Evolutionary conservation across 1,140 invertebrate species (phyloP), one percentile per base, ranked within the genome.

Genomic region (Saccostrea cuccullata): DNA sequence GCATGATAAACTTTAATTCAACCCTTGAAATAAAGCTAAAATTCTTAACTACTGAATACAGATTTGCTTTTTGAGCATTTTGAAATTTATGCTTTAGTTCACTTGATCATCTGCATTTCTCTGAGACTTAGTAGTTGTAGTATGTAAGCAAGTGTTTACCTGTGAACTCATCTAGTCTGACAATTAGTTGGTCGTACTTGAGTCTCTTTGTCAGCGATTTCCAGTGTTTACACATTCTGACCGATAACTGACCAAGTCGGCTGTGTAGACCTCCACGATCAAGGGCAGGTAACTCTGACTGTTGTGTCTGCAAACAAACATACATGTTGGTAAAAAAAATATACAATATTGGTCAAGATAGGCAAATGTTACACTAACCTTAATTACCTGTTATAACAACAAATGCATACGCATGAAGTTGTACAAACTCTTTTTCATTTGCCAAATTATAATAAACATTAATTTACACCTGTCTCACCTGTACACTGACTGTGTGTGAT

Each of bases 141-240:
- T 73, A 11, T 30, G 23, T 47, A 8, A 15, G 6, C 12, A 6
- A 0, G 4, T 36, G 15, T 30, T 40, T 86, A 92, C 90, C 89
- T 67, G 91, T 92, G 55, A 97, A 96, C 60, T 96, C 95, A 87
- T 98, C 97, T 26, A 98, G 91, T 1, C 95, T 95, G 17, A 95
- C 93, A 20, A 97, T 96, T 40, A 91, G 87, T n/a, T 87, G 56
- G 3, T 82, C 56, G 77, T 89, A 89, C 13, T 88, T 83, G 56
- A 90, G 87, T 15, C 11, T 20, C 92, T 94, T 55, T 20, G 91
- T 64, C 15, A 86, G 58, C 20, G 64, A 85, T 30, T 26, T 85
- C 73, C 91, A 90, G 77, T 92, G 92, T 83, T 88, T 90, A 17
- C 26, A 82, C 17, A 89, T 86, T 77, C 88, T 89, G 6, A 36